These are phyloP conservation scores for Sabatieria punctata DNA, from an alignment of 2,888 invertebrate species.

Conservation along the genomic window DNA sequence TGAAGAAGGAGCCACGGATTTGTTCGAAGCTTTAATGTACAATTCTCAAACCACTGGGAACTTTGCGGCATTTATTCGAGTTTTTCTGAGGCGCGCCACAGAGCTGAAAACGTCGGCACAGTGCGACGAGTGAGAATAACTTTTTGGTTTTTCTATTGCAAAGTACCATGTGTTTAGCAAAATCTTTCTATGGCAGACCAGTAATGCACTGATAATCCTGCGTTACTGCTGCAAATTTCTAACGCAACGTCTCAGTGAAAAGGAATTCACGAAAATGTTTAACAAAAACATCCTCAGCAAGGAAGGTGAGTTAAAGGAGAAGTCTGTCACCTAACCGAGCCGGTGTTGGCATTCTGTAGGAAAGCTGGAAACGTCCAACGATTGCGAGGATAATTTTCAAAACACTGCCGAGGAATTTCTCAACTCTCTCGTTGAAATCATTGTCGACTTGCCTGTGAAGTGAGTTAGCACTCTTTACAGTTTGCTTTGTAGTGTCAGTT, in stretches of 20 bases:
- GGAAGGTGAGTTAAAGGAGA: neutral
- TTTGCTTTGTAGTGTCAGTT: too few relatives aligned
- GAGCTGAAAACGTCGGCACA: constrained; percentile 68
- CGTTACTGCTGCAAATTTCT: constrained; percentile 63
- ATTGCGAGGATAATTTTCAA: constrained; percentile 22
- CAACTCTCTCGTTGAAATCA: constrained; percentile 55
- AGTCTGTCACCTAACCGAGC: neutral
- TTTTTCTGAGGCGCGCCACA: constrained; percentile 60
- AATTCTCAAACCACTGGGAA: constrained; percentile 79
- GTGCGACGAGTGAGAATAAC: constrained; percentile 57
- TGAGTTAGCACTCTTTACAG: constrained; percentile 35
- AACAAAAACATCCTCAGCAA: constrained; percentile 13
- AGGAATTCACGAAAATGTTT: constrained; percentile 64
- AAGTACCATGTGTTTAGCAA: constrained; percentile 40
- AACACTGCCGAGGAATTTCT: constrained; percentile 52
- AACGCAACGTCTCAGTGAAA: constrained; percentile 73
- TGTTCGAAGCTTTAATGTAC: constrained; percentile 53
- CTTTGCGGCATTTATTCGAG: constrained; percentile 64
- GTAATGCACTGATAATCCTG: constrained; percentile 76
- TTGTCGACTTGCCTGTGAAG: constrained; percentile 65
- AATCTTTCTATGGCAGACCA: constrained; percentile 76
- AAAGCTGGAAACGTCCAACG: constrained; percentile 10
- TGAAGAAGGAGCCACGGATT: constrained; percentile 59
- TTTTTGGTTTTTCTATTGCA: constrained; percentile 13
- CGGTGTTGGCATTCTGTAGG: neutral